A percentile compares a stretch with the other conserved stretches of the same genome.
Conservation (phyloP, 2,113 vertebrate genomes). For the Sapayoa aenigma region DNA sequence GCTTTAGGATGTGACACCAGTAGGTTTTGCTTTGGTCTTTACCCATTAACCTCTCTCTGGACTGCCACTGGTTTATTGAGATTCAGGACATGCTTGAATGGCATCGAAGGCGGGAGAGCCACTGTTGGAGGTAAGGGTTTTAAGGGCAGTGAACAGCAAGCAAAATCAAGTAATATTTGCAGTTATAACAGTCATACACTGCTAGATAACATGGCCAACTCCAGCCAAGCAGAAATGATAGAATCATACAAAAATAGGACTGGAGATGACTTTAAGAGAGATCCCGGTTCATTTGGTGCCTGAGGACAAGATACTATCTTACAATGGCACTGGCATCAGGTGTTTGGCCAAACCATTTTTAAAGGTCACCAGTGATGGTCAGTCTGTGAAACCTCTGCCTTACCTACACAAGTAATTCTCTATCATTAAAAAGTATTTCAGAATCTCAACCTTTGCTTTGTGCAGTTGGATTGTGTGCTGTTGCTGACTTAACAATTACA, state of each 20-base stretch:
- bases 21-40: not conserved
- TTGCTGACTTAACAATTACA: not conserved
- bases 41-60: not conserved
- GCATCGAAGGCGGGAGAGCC: not conserved
- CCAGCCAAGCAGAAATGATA: conserved; percentile 33
- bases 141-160: not conserved
- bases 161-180: not conserved
- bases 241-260: conserved; percentile 15
- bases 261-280: not conserved
- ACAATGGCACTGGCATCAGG: not conserved
- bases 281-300: not conserved
- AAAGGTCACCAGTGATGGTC: not conserved
- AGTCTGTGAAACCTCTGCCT: not conserved
- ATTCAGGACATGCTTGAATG: not conserved
- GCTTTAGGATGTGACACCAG: not conserved
- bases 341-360: not conserved
- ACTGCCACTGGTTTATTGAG: not conserved
- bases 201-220: not conserved
- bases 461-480: not conserved
- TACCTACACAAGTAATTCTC: not conserved
- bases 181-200: not conserved
- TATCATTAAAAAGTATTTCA: not conserved
- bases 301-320: not conserved
- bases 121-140: not conserved
- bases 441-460: not conserved